Percentiles rank a stretch among this genome's conserved stretches.
phyloP scores from a whole-genome alignment of 1,140 invertebrate species.

The Luehdorfia chinensis region DNA sequence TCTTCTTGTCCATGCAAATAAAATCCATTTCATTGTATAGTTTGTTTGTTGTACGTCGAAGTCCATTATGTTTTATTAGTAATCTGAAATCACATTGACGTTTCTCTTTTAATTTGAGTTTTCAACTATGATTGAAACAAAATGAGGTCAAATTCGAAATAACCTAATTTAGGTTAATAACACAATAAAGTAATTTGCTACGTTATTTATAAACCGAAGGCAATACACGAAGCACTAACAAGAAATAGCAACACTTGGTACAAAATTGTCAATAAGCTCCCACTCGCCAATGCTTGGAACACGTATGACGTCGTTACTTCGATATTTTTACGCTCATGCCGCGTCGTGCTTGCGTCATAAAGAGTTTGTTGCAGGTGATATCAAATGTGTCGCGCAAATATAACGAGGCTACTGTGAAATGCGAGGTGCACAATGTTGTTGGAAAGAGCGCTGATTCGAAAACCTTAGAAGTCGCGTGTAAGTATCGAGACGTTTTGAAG shows the following conservation, averaged over 20 bases:
- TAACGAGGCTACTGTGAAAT: conserved; percentile 93
- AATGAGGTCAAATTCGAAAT: no score
- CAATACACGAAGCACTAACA: background rate
- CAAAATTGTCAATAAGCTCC: conserved; percentile 7
- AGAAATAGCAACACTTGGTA: background rate
- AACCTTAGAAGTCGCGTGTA: conserved; percentile 92
- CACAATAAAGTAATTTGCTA: no score
- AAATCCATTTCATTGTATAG: no score
- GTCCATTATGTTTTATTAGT: no score
- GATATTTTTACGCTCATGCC: conserved; percentile 8
- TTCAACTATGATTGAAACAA: no score
- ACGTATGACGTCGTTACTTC: conserved; percentile 1
- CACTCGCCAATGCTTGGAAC: background rate
- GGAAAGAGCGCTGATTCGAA: conserved; percentile 93
- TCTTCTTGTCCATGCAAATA: no score
- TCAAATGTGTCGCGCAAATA: conserved; percentile 88
- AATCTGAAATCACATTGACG: no score
- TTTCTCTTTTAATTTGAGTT: no score
- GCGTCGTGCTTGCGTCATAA: conserved; percentile 4
- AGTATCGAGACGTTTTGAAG: no score
- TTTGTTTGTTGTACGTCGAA: no score
- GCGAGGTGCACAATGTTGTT: conserved; percentile 94
- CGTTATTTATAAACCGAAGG: background rate
- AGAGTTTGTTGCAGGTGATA: conserved; percentile 77
- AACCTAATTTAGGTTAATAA: no score